Conservation (phyloP, 2,797 vertebrate species). For the Phataginus tricuspis region DNA sequence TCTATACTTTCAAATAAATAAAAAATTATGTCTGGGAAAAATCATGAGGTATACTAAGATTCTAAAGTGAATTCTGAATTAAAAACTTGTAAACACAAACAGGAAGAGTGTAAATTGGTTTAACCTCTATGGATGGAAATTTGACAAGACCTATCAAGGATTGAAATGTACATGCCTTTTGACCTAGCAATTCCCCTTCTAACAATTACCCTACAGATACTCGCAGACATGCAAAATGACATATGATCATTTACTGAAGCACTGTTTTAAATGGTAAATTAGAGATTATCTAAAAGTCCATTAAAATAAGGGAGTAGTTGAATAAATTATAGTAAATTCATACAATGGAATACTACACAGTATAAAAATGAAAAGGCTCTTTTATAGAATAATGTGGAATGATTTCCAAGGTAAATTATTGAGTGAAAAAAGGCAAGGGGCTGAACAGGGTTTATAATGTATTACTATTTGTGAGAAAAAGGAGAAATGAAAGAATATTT, state of each 20-base stretch:
- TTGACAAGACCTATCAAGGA: neutral
- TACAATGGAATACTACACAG: neutral
- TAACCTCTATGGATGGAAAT: neutral
- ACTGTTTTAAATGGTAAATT: neutral
- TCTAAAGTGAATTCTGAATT: conserved; percentile 37
- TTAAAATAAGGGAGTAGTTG: neutral
- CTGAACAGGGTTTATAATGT: neutral
- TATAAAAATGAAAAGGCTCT: neutral
- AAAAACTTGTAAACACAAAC: neutral
- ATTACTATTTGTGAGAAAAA: neutral
- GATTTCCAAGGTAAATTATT: neutral
- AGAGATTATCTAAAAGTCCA: neutral
- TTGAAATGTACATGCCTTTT: neutral
- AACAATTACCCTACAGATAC: neutral
- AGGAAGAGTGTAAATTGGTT: neutral
- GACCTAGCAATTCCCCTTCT: neutral
- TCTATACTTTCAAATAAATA: neutral
- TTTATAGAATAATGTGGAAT: neutral
- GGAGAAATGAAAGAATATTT: neutral
- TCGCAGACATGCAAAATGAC: neutral
- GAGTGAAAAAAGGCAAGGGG: neutral
- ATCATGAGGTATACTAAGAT: conserved; percentile 17
- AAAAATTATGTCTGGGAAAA: conserved; percentile 24
- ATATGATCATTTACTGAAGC: neutral
- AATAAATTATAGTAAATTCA: neutral